Evolutionary conservation across 2,797 vertebrate genomes (phyloP).

Genomic region (Mus caroli): DNA sequence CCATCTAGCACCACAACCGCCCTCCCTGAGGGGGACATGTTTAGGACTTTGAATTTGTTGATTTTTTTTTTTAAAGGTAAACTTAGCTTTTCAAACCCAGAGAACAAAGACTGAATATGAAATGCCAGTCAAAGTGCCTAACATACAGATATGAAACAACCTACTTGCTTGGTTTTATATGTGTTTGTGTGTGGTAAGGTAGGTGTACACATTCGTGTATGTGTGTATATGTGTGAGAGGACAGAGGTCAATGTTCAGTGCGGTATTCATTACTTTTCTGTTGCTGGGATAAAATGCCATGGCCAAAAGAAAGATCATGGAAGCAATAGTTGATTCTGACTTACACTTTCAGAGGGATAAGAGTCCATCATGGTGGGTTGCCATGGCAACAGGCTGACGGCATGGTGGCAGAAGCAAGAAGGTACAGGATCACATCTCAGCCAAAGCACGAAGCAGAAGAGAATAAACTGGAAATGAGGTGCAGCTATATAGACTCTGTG

Average conservation of each 20-base stretch:
- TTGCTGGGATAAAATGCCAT: background rate
- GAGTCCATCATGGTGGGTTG: background rate
- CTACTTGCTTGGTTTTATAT: background rate
- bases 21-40: background rate
- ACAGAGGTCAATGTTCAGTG: background rate
- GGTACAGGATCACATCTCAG: background rate
- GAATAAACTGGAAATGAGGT: too few species aligned
- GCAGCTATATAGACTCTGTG: background rate
- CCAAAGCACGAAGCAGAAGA: background rate
- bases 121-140: background rate
- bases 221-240: background rate
- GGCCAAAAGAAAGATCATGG: background rate
- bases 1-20: background rate
- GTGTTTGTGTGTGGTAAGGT: background rate
- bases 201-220: background rate
- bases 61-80: background rate
- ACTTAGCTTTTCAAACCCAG: background rate
- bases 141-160: constrained; percentile 2
- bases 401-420: background rate
- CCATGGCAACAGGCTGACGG: background rate
- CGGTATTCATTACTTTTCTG: background rate
- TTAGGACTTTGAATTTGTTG: background rate
- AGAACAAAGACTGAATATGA: constrained; percentile 1
- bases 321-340: background rate
- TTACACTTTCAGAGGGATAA: background rate